phyloP scores from a whole-genome alignment of 2,888 invertebrate species.

The Ophraella communa region DNA sequence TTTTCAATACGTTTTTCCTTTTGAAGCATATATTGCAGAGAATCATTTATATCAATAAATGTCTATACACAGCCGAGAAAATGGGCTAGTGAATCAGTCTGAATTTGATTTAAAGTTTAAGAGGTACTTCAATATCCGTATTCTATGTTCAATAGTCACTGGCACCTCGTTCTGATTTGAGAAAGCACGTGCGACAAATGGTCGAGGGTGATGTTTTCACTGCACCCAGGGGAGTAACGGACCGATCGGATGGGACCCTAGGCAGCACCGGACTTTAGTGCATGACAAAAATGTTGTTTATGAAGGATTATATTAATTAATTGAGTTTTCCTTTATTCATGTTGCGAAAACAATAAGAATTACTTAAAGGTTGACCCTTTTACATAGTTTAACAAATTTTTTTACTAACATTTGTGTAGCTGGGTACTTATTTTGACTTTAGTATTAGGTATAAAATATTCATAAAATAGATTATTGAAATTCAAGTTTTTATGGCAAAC shows the following conservation, averaged over 20 bases:
- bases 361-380: no score
- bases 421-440: no score
- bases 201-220: constrained; percentile 51
- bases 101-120: constrained; percentile 56
- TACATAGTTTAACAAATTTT: no score
- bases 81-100: constrained; percentile 50
- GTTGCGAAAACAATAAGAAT: no score
- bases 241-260: not conserved
- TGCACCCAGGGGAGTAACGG: constrained; percentile 45
- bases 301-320: not conserved
- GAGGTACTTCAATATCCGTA: constrained; percentile 58
- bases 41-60: constrained; percentile 53
- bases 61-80: constrained; percentile 47
- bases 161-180: constrained; percentile 43
- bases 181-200: constrained; percentile 51
- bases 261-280: not conserved
- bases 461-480: no score
- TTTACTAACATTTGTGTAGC: no score
- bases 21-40: constrained; percentile 37
- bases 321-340: not conserved
- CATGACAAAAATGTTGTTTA: not conserved
- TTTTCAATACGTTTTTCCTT: constrained; percentile 27
- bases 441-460: no score
- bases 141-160: constrained; percentile 49
- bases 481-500: no score